Evolutionary conservation across 2,797 vertebrate genomes (phyloP).

Genomic region (Brotogeris chrysoptera): DNA sequence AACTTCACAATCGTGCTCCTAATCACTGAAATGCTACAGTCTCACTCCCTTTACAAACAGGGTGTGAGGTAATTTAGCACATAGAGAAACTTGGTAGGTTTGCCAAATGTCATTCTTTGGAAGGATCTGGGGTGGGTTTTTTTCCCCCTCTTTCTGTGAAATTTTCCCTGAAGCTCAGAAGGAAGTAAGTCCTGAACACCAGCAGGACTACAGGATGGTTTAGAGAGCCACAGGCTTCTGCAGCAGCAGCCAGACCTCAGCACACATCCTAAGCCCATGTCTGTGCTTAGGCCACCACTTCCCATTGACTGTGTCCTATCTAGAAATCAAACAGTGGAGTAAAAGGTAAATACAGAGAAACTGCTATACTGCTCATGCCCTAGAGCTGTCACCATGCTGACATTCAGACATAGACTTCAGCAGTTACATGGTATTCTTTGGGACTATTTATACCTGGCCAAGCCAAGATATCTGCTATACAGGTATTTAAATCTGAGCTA

Average conservation of each 20-base stretch:
- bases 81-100: not conserved
- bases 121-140: not conserved
- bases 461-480: not conserved
- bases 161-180: not conserved
- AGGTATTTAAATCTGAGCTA: constrained; percentile 20
- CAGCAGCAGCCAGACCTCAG: not conserved
- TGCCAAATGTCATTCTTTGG: not conserved
- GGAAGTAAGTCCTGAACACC: not conserved
- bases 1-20: not conserved
- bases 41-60: not conserved
- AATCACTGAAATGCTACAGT: not conserved
- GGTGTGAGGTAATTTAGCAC: not conserved
- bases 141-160: not conserved
- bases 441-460: not conserved
- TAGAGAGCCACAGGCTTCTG: not conserved
- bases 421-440: not conserved
- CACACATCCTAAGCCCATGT: not conserved
- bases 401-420: not conserved
- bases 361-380: not conserved
- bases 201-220: not conserved
- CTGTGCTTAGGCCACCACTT: not conserved
- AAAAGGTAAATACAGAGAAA: not conserved
- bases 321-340: not conserved
- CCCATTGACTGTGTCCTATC: not conserved
- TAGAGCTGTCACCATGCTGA: not conserved